Base-by-base conservation (phyloP, 2,888 invertebrate genomes). In the Oegoconia quadripuncta region DNA sequence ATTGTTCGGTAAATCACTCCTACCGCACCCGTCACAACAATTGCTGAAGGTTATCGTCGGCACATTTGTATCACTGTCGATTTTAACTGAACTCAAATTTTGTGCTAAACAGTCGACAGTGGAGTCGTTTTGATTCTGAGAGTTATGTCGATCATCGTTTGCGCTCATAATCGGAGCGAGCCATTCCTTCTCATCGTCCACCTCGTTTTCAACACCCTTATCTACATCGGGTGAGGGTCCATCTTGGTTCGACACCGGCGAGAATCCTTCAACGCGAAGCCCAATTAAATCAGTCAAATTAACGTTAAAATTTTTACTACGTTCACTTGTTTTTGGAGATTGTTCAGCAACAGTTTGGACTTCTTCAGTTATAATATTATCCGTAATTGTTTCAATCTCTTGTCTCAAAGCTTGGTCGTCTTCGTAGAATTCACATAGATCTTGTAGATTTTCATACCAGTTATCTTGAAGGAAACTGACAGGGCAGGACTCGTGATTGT, bases 11-110 rank as follows among this genome's bases (percentile, higher is more conserved):
- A 50, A 51, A 45, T 75, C 71, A 48, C 59, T 66, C 45, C 71
- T 66, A 35, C 53, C 56, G 50, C 65, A 63, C 44, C 69, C 70
- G 57, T 86, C 87, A 49, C 80, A 76, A 74, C 83, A 88, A 67
- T 86, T 79, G 57, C 84, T 87, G 59, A 86, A 84, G 48, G 88
- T 87, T 76, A 88, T 88, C 44, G 72, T 66, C 29, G 88, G 88
- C 41, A 87, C 71, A 49, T 78, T 76, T 29, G 59, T 77, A 75
- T 83, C 74, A 55, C 68, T 68, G 50, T 81, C 74, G 41, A 84
- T 70, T 61, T 74, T 72, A 28, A 83, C 72, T 23, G 74, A 61
- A 41, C 66, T 60, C 47, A 87, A 61, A 48, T 66, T 74, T 65
- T 76, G 73, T 56, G 74, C 67, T 53, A 87, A 57, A 43, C 67